Evolutionary conservation across 2,113 vertebrate genomes (phyloP).

Genomic region (Phalacrocorax pelagicus): DNA sequence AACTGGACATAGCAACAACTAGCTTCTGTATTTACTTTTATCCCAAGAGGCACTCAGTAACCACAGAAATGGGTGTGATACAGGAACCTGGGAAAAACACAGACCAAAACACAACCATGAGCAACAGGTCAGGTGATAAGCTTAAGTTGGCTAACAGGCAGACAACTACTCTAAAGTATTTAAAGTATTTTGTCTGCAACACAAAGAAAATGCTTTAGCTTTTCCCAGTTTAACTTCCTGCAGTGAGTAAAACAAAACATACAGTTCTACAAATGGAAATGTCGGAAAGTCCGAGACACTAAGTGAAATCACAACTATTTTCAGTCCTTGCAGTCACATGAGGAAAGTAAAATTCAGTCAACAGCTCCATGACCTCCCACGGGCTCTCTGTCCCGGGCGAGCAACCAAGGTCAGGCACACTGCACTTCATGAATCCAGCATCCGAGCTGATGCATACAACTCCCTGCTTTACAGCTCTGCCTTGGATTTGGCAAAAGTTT

Average conservation of each 20-base stretch:
- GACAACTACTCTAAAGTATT: not conserved
- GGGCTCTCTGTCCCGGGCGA: not conserved
- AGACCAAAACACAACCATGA: not conserved
- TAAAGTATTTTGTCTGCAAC: not conserved
- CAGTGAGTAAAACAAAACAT: not conserved
- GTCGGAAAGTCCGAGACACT: not conserved
- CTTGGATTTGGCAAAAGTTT: not conserved
- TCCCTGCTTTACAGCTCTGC: not conserved
- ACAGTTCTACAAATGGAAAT: not conserved
- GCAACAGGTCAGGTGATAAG: not conserved
- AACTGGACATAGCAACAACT: rapidly evolving
- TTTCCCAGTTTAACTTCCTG: not conserved
- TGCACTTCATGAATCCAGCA: not conserved
- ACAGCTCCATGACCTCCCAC: not conserved
- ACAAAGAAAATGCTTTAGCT: not conserved
- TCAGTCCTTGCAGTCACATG: not conserved
- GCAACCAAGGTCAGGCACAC: not conserved
- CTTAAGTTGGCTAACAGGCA: not conserved
- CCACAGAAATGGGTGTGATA: not conserved
- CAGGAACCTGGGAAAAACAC: not conserved
- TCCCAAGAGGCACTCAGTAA: not conserved
- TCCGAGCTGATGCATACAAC: rapidly evolving
- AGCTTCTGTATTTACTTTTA: not conserved
- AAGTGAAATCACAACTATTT: not conserved
- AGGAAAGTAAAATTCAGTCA: not conserved